These are phyloP conservation scores for Hydractinia symbiolongicarpus DNA, from an alignment of 30 jellyfish, hydroid and myxozoan genomes.

Conservation along the genomic window DNA sequence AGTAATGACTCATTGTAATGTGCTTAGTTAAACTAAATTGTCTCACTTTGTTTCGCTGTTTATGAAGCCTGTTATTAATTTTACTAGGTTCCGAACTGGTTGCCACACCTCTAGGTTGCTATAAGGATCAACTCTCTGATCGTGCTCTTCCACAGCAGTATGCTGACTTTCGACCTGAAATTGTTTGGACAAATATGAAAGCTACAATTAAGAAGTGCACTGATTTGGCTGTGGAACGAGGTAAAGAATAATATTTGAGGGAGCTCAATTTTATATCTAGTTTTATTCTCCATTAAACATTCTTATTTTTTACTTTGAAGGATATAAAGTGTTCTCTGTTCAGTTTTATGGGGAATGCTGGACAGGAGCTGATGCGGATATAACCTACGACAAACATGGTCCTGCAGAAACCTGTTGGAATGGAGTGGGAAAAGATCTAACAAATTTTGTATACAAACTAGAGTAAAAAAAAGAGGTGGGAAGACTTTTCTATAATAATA, in stretches of 20 bases:
- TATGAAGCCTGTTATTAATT: too few species aligned
- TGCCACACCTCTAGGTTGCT: constrained; percentile 48
- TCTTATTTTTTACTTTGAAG: neutral
- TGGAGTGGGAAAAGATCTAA: constrained; percentile 49
- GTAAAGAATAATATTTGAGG: neutral
- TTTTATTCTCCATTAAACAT: too few species aligned
- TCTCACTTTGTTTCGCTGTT: too few species aligned
- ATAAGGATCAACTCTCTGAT: constrained; percentile 9
- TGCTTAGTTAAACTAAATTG: too few species aligned
- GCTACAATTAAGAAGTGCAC: constrained; percentile 27
- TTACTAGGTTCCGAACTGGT: neutral
- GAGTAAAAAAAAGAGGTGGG: neutral
- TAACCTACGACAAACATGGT: constrained; percentile 57
- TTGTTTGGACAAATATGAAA: constrained; percentile 43
- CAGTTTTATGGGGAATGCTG: constrained; percentile 82
- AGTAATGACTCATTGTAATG: too few species aligned
- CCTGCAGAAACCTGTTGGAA: constrained; percentile 49
- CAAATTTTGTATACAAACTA: constrained; percentile 57
- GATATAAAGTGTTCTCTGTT: constrained; percentile 47
- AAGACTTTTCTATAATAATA: neutral
- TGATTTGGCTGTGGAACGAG: neutral
- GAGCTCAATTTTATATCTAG: neutral
- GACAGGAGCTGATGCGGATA: constrained; percentile 45
- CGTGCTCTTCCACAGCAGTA: constrained; percentile 13
- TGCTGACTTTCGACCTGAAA: constrained; percentile 40